These are phyloP conservation scores for Drosophila tropicalis DNA, from an alignment of 1,140 invertebrate genomes.

Conservation along the genomic window DNA sequence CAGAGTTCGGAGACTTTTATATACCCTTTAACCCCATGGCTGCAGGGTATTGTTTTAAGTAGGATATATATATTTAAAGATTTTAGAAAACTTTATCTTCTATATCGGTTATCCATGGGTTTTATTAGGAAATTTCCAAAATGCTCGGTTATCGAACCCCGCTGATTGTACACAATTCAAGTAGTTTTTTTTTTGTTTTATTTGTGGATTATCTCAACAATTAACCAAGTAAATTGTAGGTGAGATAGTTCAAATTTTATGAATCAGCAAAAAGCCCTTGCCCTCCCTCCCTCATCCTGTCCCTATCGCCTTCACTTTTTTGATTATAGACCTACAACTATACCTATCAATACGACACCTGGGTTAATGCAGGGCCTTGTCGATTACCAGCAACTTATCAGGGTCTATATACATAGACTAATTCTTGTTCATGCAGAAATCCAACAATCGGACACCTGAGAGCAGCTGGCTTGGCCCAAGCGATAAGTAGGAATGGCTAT, in stretches of 20 bases:
- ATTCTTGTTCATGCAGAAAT: conserved; percentile 3
- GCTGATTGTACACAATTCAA: neutral
- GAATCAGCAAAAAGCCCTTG: neutral
- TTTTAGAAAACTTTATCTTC: too few relatives aligned
- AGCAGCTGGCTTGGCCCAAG: conserved; percentile 28
- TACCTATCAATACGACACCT: conserved; percentile 5
- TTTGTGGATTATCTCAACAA: neutral
- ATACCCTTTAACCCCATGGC: too few relatives aligned
- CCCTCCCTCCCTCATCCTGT: neutral
- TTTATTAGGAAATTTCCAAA: too few relatives aligned
- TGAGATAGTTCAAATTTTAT: neutral
- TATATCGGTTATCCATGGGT: too few relatives aligned
- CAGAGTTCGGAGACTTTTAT: too few relatives aligned
- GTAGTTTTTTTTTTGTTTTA: neutral
- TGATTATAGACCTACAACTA: neutral
- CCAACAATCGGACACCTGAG: conserved; percentile 7
- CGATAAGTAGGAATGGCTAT: conserved; percentile 37
- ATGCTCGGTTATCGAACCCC: neutral
- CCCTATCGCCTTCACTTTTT: neutral
- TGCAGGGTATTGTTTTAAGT: too few relatives aligned
- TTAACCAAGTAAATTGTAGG: neutral
- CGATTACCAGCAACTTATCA: neutral
- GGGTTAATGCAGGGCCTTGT: conserved; percentile 1
- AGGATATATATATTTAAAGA: too few relatives aligned
- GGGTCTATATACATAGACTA: neutral